These are phyloP conservation scores for Lasioglossum morio DNA, from an alignment of 2,888 invertebrate species.

Conservation along the genomic window DNA sequence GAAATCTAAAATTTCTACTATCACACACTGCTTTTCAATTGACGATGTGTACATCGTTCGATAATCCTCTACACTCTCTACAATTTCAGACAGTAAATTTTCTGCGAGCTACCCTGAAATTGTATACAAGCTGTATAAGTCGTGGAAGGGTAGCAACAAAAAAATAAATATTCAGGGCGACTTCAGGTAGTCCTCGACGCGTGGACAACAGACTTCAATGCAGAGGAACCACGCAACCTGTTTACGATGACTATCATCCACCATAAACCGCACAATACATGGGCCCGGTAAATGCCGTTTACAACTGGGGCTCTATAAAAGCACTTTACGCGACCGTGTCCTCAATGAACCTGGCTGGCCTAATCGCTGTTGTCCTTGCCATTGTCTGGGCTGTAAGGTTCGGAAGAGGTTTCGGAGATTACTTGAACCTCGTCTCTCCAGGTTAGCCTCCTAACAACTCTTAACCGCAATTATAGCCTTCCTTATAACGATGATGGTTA, in stretches of 20 bases:
- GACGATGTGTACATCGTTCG: too few species aligned
- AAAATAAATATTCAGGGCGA: neutral
- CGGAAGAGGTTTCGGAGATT: constrained; percentile 57
- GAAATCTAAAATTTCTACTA: too few species aligned
- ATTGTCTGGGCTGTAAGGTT: constrained; percentile 60
- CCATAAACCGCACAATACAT: constrained; percentile 51
- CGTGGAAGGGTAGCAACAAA: too few species aligned
- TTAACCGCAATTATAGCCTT: neutral
- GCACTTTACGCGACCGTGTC: constrained; percentile 55
- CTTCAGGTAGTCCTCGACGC: neutral
- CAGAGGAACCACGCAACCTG: constrained; percentile 4
- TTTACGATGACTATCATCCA: constrained; percentile 44
- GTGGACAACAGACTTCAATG: neutral
- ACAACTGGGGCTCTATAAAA: constrained; percentile 64
- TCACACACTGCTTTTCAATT: too few species aligned
- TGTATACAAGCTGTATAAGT: too few species aligned
- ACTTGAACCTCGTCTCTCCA: constrained; percentile 62
- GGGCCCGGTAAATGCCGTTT: constrained; percentile 65
- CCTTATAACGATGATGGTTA: neutral
- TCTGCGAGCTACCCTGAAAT: too few species aligned
- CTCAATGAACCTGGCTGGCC: constrained; percentile 61
- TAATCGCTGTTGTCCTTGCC: constrained; percentile 39
- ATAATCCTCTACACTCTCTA: too few species aligned
- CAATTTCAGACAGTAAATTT: too few species aligned
- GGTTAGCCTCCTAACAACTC: constrained; percentile 40